These are phyloP conservation scores for Philopedon plagiatum DNA, from an alignment of 2,888 invertebrate species.

Conservation along the genomic window DNA sequence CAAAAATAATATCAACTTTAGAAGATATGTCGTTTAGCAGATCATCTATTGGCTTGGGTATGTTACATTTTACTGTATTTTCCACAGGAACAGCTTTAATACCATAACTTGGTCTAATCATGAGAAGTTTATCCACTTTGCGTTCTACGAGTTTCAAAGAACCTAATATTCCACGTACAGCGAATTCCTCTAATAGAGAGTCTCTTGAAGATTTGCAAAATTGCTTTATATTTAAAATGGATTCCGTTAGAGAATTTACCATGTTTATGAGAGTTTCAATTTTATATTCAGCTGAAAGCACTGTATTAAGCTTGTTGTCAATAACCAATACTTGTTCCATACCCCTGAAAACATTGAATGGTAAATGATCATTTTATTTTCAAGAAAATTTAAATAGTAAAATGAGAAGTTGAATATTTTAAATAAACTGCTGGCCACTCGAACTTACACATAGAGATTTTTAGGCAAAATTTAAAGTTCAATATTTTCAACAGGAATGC, in stretches of 20 bases:
- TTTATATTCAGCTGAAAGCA: slow-evolving; percentile 64
- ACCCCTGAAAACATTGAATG: slow-evolving; percentile 60
- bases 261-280: slow-evolving; percentile 54
- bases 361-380: neutral
- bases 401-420: too few relatives aligned
- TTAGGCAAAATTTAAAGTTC: too few relatives aligned
- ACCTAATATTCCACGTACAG: slow-evolving; percentile 66
- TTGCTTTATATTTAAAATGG: slow-evolving; percentile 45
- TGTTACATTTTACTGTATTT: slow-evolving; percentile 62
- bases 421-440: too few relatives aligned
- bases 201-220: slow-evolving; percentile 50
- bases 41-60: slow-evolving; percentile 63
- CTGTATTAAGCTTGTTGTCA: slow-evolving; percentile 63
- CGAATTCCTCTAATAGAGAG: slow-evolving; percentile 65
- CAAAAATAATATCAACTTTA: slow-evolving; percentile 68
- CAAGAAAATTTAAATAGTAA: too few relatives aligned
- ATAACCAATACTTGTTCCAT: slow-evolving; percentile 65
- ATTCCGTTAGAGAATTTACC: slow-evolving; percentile 52
- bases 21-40: slow-evolving; percentile 66
- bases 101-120: slow-evolving; percentile 49
- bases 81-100: slow-evolving; percentile 54
- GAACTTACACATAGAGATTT: too few relatives aligned
- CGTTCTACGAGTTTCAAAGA: slow-evolving; percentile 65
- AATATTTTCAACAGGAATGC: too few relatives aligned
- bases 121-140: slow-evolving; percentile 63